Evolutionary conservation across 30 jellyfish, hydroid and myxozoan species (phyloP).

Genomic region (Turritopsis rubra): DNA sequence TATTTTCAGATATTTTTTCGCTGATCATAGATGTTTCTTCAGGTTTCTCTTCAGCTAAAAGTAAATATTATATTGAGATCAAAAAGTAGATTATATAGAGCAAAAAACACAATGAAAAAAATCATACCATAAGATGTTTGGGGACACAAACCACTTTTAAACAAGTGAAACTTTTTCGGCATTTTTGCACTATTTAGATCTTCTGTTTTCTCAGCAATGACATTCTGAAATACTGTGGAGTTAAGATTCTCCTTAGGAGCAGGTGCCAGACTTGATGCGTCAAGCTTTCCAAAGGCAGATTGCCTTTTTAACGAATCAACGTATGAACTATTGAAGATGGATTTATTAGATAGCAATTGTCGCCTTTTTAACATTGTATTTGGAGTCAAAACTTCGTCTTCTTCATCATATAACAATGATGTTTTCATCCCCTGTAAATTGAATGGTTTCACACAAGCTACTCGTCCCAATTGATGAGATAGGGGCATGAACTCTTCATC

Average conservation of each 20-base stretch:
- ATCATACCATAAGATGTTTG: constrained; percentile 5
- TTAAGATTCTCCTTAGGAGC: constrained; percentile 4
- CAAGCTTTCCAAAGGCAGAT: constrained; percentile 13
- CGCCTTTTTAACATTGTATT: constrained; percentile 28
- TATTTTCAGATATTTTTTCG: background rate
- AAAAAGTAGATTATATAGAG: background rate
- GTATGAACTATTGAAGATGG: constrained; percentile 38
- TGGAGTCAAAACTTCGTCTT: constrained; percentile 52
- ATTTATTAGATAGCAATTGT: constrained; percentile 40
- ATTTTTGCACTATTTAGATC: constrained; percentile 12
- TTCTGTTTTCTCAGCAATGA: constrained; percentile 13
- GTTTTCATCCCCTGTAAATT: constrained; percentile 93
- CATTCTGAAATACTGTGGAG: constrained; percentile 20
- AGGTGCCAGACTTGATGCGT: constrained; percentile 5
- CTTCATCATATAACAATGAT: constrained; percentile 53
- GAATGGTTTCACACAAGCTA: constrained; percentile 53
- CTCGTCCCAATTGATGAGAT: constrained; percentile 37
- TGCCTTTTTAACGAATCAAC: background rate
- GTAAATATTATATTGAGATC: background rate
- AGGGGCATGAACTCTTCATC: constrained; percentile 26
- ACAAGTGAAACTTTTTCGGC: constrained; percentile 19
- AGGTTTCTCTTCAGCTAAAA: background rate
- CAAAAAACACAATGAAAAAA: background rate
- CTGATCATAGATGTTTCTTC: background rate
- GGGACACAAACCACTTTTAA: constrained; percentile 14